Conservation (phyloP, 2,888 invertebrate genomes). For the Polymixis flavicincta region DNA sequence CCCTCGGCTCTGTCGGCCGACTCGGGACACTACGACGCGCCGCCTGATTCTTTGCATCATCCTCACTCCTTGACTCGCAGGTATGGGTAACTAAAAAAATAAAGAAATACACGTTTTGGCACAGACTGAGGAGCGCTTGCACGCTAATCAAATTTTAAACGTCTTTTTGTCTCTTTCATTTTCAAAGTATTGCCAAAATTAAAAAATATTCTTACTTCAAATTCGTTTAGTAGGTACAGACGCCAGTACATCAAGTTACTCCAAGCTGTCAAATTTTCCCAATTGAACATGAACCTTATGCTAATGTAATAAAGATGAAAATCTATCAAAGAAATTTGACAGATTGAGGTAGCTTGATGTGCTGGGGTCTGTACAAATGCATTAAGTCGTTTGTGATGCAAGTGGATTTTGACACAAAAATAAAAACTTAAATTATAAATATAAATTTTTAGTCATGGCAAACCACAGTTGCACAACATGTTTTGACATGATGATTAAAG, state of each 20-base stretch:
- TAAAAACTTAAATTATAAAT: neutral
- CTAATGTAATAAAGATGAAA: too few relatives aligned
- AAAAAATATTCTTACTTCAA: neutral
- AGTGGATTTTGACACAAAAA: neutral
- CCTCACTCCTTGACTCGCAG: conserved; percentile 77
- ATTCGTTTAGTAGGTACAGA: too few relatives aligned
- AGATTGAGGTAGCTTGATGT: too few relatives aligned
- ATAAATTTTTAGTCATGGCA: neutral
- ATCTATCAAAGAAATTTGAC: too few relatives aligned
- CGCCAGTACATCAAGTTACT: too few relatives aligned
- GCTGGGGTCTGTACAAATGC: too few relatives aligned
- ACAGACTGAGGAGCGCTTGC: neutral
- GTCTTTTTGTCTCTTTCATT: neutral
- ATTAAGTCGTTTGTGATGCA: neutral
- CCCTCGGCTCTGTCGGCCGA: conserved; percentile 94
- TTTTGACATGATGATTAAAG: too few relatives aligned
- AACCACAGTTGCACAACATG: neutral
- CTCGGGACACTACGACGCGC: conserved; percentile 93
- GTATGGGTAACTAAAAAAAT: conserved; percentile 50
- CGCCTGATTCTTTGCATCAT: conserved; percentile 73
- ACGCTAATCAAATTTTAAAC: neutral
- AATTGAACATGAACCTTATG: too few relatives aligned
- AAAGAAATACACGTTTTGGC: neutral
- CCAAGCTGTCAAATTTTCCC: too few relatives aligned
- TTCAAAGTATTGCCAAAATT: neutral